Percentiles rank a stretch among this genome's conserved stretches.
phyloP scores from a whole-genome alignment of 1,140 invertebrate genomes.

The Drosophila parabipectinata region DNA sequence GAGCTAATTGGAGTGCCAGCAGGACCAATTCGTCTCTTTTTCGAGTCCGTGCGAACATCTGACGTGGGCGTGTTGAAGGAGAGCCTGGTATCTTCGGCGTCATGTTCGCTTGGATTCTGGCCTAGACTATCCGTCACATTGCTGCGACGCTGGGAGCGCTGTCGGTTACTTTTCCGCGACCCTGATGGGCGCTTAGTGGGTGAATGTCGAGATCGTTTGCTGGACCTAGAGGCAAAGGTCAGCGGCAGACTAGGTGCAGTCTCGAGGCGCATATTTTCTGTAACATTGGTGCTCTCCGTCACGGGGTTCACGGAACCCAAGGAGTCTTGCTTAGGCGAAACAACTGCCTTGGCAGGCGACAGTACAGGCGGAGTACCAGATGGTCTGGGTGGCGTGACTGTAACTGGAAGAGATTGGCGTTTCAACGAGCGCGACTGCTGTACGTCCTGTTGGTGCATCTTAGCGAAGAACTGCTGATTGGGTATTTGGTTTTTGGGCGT shows the following conservation, averaged over 20 bases:
- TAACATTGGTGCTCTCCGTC: not conserved
- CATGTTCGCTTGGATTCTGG: conserved; percentile 16
- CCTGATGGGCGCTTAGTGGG: conserved; percentile 57
- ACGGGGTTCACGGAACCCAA: not conserved
- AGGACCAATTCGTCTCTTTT: conserved; percentile 56
- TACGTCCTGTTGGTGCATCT: conserved; percentile 78
- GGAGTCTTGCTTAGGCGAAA: conserved; percentile 21
- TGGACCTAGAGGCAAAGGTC: conserved; percentile 3
- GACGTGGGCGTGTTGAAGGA: conserved; percentile 56
- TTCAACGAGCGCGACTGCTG: conserved; percentile 65
- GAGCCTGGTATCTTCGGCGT: conserved; percentile 54
- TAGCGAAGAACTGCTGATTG: conserved; percentile 83
- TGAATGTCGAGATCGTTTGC: conserved; percentile 61
- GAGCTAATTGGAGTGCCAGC: conserved; percentile 50
- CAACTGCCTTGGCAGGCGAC: conserved; percentile 33
- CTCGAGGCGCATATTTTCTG: conserved; percentile 7
- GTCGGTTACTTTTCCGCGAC: conserved; percentile 73
- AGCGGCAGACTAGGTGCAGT: not conserved
- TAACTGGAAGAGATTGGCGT: conserved; percentile 24
- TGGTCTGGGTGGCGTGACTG: conserved; percentile 34
- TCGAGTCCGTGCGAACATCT: conserved; percentile 42
- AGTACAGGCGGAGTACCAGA: conserved; percentile 15
- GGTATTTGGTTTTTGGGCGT: conserved; percentile 85
- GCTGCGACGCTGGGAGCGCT: conserved; percentile 65
- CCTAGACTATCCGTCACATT: conserved; percentile 7